Percentiles rank a stretch among this genome's conserved stretches.
Conservation (phyloP, 2,888 invertebrate genomes). For the Eupithecia tripunctaria region DNA sequence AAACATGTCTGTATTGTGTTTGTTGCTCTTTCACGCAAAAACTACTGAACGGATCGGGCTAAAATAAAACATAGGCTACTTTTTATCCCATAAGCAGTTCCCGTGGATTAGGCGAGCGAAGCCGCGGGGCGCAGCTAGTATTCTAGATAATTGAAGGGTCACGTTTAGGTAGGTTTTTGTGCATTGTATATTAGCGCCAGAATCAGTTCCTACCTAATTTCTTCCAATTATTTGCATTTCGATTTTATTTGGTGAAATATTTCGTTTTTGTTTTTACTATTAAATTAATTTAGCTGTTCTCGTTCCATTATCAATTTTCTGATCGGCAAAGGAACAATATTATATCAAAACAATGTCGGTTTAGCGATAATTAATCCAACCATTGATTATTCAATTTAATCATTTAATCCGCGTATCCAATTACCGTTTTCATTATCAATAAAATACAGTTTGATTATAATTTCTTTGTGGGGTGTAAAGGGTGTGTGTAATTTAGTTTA, state of each 20-base stretch:
- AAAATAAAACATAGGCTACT: too few species aligned
- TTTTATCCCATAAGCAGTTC: too few species aligned
- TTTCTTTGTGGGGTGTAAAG: conserved; percentile 35
- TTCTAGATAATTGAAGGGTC: conserved; percentile 4
- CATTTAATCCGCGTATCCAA: conserved; percentile 31
- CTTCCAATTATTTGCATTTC: neutral
- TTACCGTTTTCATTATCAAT: conserved; percentile 32
- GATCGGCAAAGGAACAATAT: conserved; percentile 1
- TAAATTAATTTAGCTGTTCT: neutral
- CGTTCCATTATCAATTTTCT: neutral
- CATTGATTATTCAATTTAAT: conserved; percentile 22
- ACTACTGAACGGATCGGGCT: too few species aligned
- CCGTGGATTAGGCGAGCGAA: too few species aligned
- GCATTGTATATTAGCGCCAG: neutral
- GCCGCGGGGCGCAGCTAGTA: too few species aligned
- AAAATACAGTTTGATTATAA: conserved; percentile 32
- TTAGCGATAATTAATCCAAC: conserved; percentile 29
- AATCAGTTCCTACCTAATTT: neutral
- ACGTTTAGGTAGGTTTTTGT: neutral
- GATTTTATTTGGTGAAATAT: neutral
- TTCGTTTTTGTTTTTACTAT: too few species aligned
- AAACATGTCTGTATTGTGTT: too few species aligned
- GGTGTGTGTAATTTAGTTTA: conserved; percentile 33
- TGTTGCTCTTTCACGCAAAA: too few species aligned
- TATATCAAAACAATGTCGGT: conserved; percentile 20